Base-by-base conservation (phyloP, 2,797 vertebrate species). In the Bovichtus variegatus region DNA sequence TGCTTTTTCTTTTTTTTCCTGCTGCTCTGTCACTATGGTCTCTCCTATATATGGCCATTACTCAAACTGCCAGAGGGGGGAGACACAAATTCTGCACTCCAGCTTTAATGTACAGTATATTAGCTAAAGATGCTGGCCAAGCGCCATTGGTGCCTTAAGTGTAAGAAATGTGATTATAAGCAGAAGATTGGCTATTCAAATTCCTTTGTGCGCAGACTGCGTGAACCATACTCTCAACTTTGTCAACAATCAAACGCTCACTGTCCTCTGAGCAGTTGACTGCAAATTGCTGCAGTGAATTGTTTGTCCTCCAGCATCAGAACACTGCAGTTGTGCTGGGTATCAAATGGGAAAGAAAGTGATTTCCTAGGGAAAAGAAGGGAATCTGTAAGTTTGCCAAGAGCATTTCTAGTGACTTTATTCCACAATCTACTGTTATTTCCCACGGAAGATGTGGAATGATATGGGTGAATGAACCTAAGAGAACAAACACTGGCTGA, bases 401-500 rank as follows among this genome's bases (percentile, higher is more conserved):
- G 21, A 60, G 58, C 36, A 68, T 27, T 44, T 70, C 34, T 43
- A 13, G n/a, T 47, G 23, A 44, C 7, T 47, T 38, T 40, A 25
- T 72, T 74, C 25, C 21, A 46, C 40, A 36, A 46, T 72, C 27
- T n/a, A 9, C 29, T 38, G 44, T 43, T 51, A 23, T 51, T 65
- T 55, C 59, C 36, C 11, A 2, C 38, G 60, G n/a, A 74, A 59
- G 13, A 60, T 19, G 60, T 23, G 19, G 55, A 76, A 47, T 49
- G 60, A 83, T 53, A 57, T 80, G 50, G 55, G 55, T n/a, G 49
- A 75, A 81, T 67, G 40, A 76, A 64, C 21, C 49, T 43, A 23
- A 66, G 50, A 62, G 46, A 71, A 57, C 23, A 59, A 68, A 70
- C 58, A 29, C 25, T 25, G 79, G 66, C 65, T 55, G 53, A 46